These are phyloP conservation scores for Scrobipalpa costella DNA, from an alignment of 2,888 invertebrate species.

Conservation along the genomic window DNA sequence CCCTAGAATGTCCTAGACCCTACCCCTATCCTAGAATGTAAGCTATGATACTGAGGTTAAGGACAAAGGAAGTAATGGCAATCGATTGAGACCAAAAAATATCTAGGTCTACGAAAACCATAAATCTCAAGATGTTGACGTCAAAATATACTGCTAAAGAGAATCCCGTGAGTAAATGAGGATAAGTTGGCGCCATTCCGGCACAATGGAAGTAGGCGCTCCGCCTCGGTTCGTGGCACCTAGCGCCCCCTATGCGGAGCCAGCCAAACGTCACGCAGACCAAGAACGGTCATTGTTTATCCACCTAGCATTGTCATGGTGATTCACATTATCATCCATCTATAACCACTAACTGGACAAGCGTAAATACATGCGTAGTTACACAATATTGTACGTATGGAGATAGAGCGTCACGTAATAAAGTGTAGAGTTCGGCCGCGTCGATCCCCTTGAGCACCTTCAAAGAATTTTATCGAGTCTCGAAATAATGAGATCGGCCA, in stretches of 20 bases:
- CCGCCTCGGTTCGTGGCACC: slow-evolving; percentile 33
- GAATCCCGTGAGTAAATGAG: too few relatives aligned
- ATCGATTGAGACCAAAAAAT: too few relatives aligned
- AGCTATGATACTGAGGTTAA: too few relatives aligned
- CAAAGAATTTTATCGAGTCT: slow-evolving; percentile 19
- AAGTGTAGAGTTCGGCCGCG: slow-evolving; percentile 10
- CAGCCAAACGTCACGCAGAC: slow-evolving; percentile 18
- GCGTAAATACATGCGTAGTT: background rate
- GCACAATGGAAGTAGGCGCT: slow-evolving; percentile 10
- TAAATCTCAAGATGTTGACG: too few relatives aligned
- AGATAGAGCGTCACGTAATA: slow-evolving; percentile 3
- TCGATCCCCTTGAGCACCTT: slow-evolving; percentile 14
- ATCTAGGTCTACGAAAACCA: too few relatives aligned
- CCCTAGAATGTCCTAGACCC: too few relatives aligned
- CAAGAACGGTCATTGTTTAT: slow-evolving; percentile 48
- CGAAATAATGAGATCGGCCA: slow-evolving; percentile 13
- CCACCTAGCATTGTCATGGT: slow-evolving; percentile 71
- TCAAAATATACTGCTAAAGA: too few relatives aligned
- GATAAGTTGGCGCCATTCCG: slow-evolving; percentile 20
- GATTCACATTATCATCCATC: slow-evolving; percentile 50
- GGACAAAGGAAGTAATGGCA: too few relatives aligned
- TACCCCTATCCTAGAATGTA: too few relatives aligned
- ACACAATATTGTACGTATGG: background rate
- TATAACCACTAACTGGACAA: background rate
- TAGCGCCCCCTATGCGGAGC: slow-evolving; percentile 64